phyloP scores from a whole-genome alignment of 2,113 vertebrate species.

The Erinaceus europaeus region DNA sequence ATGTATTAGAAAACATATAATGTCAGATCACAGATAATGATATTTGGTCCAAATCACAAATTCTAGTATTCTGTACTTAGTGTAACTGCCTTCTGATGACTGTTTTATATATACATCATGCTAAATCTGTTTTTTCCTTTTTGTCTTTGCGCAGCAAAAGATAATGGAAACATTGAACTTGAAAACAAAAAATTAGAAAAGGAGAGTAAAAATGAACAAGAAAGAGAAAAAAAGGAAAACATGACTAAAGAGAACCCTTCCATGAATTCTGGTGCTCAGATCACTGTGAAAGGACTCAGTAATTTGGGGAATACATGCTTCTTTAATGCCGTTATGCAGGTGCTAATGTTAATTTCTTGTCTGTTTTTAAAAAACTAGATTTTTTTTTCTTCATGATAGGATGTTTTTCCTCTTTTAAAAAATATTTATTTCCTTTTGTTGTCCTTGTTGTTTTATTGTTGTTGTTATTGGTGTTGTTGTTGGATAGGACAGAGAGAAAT shows the following conservation, averaged over 20 bases:
- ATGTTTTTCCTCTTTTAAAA: too few relatives aligned
- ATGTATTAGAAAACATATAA: slow-evolving; percentile 26
- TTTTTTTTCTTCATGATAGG: too few relatives aligned
- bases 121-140: neutral
- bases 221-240: slow-evolving; percentile 80
- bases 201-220: slow-evolving; percentile 82
- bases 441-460: too few relatives aligned
- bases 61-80: neutral
- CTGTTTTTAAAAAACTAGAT: neutral
- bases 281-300: slow-evolving; percentile 92
- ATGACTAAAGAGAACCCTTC: slow-evolving; percentile 70
- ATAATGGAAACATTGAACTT: slow-evolving; percentile 77
- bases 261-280: slow-evolving; percentile 56
- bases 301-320: slow-evolving; percentile 98
- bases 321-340: slow-evolving; percentile 98
- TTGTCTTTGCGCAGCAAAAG: slow-evolving; percentile 63
- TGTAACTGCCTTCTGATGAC: neutral
- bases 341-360: slow-evolving; percentile 66
- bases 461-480: too few relatives aligned
- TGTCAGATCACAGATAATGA: neutral
- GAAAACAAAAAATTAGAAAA: slow-evolving; percentile 85
- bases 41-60: slow-evolving; percentile 2
- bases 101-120: neutral
- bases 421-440: too few relatives aligned
- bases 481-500: too few relatives aligned